Base-by-base conservation (phyloP, 2,888 invertebrate genomes). In the Lydus trimaculatus region DNA sequence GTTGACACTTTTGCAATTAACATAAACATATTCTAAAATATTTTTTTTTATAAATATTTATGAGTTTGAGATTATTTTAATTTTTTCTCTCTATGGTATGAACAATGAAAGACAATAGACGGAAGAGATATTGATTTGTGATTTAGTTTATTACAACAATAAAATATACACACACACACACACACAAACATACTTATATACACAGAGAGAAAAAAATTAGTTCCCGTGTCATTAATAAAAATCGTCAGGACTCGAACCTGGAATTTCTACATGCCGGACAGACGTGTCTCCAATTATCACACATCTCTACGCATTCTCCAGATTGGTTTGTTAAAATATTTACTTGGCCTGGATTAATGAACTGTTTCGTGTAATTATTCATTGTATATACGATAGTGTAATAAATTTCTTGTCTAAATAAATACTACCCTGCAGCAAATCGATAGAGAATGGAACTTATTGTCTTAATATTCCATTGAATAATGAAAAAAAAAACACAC, bases 1-100 rank as follows among this genome's bases (percentile, higher is more conserved):
- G 48, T 48, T 48, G 48, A 48, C 48, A 48, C 48, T 48, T 48
- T 48, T 48, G 48, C 48, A 48, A 48, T 48, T 48, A 48, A 48
- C 48, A 48, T 48, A 48, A 48, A 48, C 48, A 48, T 48, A 48
- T 48, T 48, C 48, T 43, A 20, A 48, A 48, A 48, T 48, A 48
- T 48, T 48, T 48, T 48, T 48, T 48, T 48, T 48, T 48, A 48
- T 48, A 20, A 48, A 48, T 48, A 48, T 48, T 48, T 48, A 48
- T 48, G 48, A 48, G 48, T 43, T 43, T 43, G 17, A 43, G 43
- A 48, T 48, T 48, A 8, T 9, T 8, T 9, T 48, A 7, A 31
- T 43, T 43, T 43, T 17, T n/a, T 6, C n/a, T 15, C 36, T 36
- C 36, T 5, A 8, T n/a, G n/a, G 17, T 17, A 20, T 20, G 11